phyloP scores from a whole-genome alignment of 2,113 vertebrate species.

The Forbesichthys papilliferus region DNA sequence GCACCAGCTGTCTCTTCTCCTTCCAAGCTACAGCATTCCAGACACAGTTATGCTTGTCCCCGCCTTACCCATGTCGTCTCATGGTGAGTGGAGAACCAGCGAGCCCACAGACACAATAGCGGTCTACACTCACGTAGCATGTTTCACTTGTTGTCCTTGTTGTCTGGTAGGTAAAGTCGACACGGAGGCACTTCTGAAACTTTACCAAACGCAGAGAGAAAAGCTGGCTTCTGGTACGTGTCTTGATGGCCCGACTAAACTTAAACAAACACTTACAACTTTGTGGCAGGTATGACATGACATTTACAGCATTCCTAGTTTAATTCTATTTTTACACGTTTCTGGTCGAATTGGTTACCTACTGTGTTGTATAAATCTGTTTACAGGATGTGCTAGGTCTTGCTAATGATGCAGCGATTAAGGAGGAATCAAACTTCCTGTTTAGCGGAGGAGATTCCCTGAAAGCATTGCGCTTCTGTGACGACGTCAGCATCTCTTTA shows the following conservation, averaged over 20 bases:
- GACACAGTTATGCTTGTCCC: conserved; percentile 83
- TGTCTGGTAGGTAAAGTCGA: conserved; percentile 86
- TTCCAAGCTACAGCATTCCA: conserved; percentile 83
- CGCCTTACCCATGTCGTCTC: conserved; percentile 81
- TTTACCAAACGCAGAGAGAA: conserved; percentile 76
- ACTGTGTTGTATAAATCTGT: neutral
- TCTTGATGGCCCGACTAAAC: conserved; percentile 62
- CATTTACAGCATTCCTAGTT: neutral
- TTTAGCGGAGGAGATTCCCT: conserved; percentile 91
- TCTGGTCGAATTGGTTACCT: neutral
- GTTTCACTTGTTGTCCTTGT: neutral
- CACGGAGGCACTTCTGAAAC: conserved; percentile 77
- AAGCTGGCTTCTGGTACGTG: conserved; percentile 52
- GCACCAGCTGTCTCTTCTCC: conserved; percentile 71
- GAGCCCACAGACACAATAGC: neutral
- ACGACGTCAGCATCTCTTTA: conserved; percentile 77
- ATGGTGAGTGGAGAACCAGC: conserved; percentile 75
- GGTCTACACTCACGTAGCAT: neutral
- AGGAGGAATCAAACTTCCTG: conserved; percentile 82
- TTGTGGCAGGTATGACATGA: conserved; percentile 87
- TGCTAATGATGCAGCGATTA: conserved; percentile 62
- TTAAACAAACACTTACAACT: conserved; percentile 80
- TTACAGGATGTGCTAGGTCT: conserved; percentile 81
- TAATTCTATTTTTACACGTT: neutral
- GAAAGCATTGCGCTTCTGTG: conserved; percentile 80